Evolutionary conservation across 2,888 invertebrate species (phyloP), one percentile per base, ranked within the genome.

Genomic region (Phortica okadai): DNA sequence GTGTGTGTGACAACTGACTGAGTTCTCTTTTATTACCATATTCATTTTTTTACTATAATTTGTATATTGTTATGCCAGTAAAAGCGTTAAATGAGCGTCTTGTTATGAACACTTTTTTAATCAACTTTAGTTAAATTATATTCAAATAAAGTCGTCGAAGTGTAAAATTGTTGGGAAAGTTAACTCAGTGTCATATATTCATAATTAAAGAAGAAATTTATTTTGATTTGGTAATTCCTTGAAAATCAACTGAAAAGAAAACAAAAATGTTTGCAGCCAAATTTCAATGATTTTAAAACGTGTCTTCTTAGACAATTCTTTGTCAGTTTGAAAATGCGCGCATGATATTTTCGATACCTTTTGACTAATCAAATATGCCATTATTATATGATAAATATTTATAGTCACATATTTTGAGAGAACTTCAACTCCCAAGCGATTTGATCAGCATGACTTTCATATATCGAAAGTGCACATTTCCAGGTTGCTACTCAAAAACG

Each of bases 61-160:
- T 10, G 1, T 25, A 41, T 66, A 5, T 66, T 4, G n/a, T 66
- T 66, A 66, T 14, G 66, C 4, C 6, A 42, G 74, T 62, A 75
- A 75, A 64, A 45, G 16, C 54, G 41, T 72, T 62, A 50, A 75
- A 75, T 45, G 62, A 64, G 62, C 25, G 50, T 11, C 25, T 50
- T 70, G 42, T 75, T 33, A 42, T 42, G 41, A 73, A n/a, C 16
- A 58, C 59, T 44, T 74, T 25, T 11, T 41, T 70, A 75, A 70
- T 75, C 62, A 44, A 62, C 62, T 72, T 75, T 70, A 33, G 44
- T 6, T 10, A 75, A 75, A 75, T 75, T 72, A 67, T 70, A 75
- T 70, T 70, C 50, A 75, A 75, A 75, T 74, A 41, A 66, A 74
- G 50, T 54, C 21, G 41, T 21, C 58, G 41, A 54, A 50, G 25